Conservation (phyloP, 1,140 invertebrate species). For the Pentalonia nigronervosa region DNA sequence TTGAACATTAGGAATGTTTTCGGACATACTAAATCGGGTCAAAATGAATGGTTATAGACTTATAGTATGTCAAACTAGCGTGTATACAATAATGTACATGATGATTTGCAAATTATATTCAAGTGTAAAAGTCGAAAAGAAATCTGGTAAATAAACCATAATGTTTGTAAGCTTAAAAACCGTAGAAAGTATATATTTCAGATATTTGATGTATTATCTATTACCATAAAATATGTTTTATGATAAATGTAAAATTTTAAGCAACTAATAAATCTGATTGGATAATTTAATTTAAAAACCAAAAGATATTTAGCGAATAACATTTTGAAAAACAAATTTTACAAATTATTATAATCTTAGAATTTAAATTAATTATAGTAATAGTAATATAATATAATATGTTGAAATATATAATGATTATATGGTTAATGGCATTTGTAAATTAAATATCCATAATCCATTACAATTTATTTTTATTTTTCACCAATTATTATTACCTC, state of each 20-base stretch:
- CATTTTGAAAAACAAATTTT: background rate
- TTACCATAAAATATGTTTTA: background rate
- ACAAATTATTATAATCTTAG: background rate
- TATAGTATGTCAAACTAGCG: background rate
- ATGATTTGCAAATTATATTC: constrained; percentile 38
- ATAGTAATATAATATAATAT: background rate
- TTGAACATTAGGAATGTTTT: background rate
- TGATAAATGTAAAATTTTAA: background rate
- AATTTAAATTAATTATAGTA: background rate
- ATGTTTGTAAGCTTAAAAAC: background rate
- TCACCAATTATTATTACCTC: background rate
- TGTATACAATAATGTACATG: constrained; percentile 6
- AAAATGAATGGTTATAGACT: background rate
- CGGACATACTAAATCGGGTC: background rate
- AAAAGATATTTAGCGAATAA: background rate
- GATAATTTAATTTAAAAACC: background rate
- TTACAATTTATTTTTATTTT: background rate
- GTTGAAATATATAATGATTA: background rate
- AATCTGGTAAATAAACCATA: background rate
- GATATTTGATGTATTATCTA: background rate
- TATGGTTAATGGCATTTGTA: background rate
- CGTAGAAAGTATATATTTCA: constrained; percentile 2
- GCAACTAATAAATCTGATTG: background rate
- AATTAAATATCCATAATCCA: background rate
- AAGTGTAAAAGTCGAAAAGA: constrained; percentile 43